Percentiles rank a stretch among this genome's conserved stretches.
Evolutionary conservation across 2,797 vertebrate species (phyloP).

Genomic region (Huso huso): DNA sequence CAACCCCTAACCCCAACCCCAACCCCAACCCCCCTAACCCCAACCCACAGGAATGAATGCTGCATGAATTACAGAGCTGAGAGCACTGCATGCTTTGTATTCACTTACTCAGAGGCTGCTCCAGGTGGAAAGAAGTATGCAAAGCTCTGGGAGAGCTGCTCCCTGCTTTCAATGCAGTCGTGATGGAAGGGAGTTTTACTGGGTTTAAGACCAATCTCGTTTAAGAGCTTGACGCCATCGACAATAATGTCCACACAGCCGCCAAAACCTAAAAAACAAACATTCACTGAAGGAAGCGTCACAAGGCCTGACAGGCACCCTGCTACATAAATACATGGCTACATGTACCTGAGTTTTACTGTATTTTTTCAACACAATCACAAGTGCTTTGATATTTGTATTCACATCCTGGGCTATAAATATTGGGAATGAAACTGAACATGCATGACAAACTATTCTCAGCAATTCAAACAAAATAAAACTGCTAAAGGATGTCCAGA

Average conservation of each 20-base stretch:
- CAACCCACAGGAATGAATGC: neutral
- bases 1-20: neutral
- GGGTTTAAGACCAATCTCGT: constrained; percentile 56
- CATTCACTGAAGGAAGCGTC: neutral
- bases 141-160: constrained; percentile 71
- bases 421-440: too few relatives aligned
- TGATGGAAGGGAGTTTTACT: constrained; percentile 62
- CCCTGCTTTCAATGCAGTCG: constrained; percentile 59
- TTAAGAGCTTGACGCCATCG: constrained; percentile 60
- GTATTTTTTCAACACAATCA: too few relatives aligned
- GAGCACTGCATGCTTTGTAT: neutral
- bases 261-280: constrained; percentile 57
- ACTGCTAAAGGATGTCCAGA: too few relatives aligned
- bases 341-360: too few relatives aligned
- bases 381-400: neutral
- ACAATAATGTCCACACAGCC: constrained; percentile 74
- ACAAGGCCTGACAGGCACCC: too few relatives aligned
- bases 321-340: too few relatives aligned
- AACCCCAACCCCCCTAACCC: too few relatives aligned
- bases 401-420: neutral
- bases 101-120: constrained; percentile 71
- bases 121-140: constrained; percentile 75
- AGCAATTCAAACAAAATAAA: too few relatives aligned
- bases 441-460: too few relatives aligned
- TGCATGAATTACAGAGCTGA: too few relatives aligned